These are phyloP conservation scores for Lynx canadensis DNA, from an alignment of 2,113 vertebrate genomes.

Conservation along the genomic window DNA sequence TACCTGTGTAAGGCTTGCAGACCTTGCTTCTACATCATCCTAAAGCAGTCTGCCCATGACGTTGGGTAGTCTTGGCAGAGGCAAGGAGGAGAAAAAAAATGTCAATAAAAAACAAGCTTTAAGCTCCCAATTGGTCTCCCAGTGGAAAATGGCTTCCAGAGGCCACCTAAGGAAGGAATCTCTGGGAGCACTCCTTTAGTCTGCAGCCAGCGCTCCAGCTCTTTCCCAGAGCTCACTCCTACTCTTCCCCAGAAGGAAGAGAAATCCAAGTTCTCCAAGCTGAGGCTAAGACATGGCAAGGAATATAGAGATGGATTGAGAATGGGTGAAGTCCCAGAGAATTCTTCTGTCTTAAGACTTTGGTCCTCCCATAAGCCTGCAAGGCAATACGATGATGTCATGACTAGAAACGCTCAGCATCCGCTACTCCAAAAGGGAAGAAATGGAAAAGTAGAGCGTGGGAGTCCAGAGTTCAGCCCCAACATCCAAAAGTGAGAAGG, in stretches of 20 bases:
- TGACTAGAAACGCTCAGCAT: conserved; percentile 79
- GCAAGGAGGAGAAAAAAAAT: neutral
- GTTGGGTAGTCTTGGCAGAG: neutral
- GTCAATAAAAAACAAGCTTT: neutral
- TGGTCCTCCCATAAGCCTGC: conserved; percentile 79
- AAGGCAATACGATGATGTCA: conserved; percentile 79
- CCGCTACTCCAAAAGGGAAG: conserved; percentile 74
- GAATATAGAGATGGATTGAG: conserved; percentile 81
- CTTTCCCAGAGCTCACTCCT: neutral
- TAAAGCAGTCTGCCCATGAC: neutral
- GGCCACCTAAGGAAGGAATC: neutral
- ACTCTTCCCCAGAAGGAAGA: neutral
- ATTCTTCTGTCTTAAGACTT: conserved; percentile 77
- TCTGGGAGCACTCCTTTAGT: neutral
- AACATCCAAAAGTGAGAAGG: conserved; percentile 72
- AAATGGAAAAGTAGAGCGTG: conserved; percentile 75
- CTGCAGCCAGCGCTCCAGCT: neutral
- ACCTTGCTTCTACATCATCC: neutral
- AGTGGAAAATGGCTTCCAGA: neutral
- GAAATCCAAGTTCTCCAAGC: conserved; percentile 72
- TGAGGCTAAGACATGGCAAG: conserved; percentile 79
- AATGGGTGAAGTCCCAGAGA: conserved; percentile 88
- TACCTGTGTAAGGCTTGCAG: neutral
- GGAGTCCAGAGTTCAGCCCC: conserved; percentile 77
- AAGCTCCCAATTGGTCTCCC: neutral